Percentiles rank a stretch among this genome's conserved stretches.
These are phyloP conservation scores for Thomomys bottae DNA, from an alignment of 2,113 vertebrate genomes.

Conservation along the genomic window DNA sequence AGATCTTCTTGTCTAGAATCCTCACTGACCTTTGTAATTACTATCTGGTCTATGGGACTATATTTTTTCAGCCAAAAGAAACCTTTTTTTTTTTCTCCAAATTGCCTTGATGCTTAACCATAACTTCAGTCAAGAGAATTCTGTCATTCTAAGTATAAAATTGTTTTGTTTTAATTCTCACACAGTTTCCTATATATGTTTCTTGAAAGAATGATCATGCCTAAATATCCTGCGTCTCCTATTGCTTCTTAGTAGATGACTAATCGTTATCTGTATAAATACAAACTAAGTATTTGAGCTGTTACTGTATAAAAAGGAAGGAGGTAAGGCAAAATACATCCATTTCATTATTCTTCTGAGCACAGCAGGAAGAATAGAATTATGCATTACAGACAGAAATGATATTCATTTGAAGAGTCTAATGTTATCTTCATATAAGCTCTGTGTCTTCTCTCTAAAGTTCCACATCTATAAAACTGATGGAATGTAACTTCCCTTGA, in stretches of 20 bases:
- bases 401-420: slow-evolving; percentile 9
- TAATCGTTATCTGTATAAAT: not conserved
- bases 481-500: slow-evolving; percentile 73
- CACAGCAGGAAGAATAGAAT: not conserved
- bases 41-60: not conserved
- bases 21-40: not conserved
- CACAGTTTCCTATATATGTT: not conserved
- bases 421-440: slow-evolving; percentile 39
- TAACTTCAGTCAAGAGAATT: not conserved
- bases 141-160: not conserved
- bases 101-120: not conserved
- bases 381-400: not conserved
- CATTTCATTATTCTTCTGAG: slow-evolving; percentile 20
- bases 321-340: not conserved
- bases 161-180: not conserved
- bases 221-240: not conserved
- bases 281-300: not conserved
- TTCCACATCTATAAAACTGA: slow-evolving; percentile 42
- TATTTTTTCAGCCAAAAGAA: not conserved
- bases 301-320: not conserved
- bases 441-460: slow-evolving; percentile 56
- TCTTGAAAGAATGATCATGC: not conserved
- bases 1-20: not conserved
- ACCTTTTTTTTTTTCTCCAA: not conserved
- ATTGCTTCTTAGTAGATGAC: not conserved